These are phyloP conservation scores for Sternarchorhynchus goeldii DNA, from an alignment of 2,797 vertebrate genomes.

Conservation along the genomic window DNA sequence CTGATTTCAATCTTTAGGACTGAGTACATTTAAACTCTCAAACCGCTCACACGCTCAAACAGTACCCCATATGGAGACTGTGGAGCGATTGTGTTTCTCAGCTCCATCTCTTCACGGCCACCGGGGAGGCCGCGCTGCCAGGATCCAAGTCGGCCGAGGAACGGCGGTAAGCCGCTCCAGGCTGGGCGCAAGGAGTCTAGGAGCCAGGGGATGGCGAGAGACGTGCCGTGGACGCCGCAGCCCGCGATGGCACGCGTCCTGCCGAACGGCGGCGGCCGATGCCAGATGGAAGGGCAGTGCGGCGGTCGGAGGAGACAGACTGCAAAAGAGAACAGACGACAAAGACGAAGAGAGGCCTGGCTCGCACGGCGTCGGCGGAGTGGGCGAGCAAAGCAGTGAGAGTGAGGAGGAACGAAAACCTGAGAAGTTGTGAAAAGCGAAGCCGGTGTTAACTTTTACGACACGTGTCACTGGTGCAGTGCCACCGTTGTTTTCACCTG, in stretches of 20 bases:
- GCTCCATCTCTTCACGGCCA: constrained; percentile 12
- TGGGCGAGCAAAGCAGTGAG: not conserved
- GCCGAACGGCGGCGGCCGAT: constrained; percentile 65
- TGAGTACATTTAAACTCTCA: not conserved
- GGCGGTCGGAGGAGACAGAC: constrained; percentile 33
- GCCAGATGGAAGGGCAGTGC: constrained; percentile 71
- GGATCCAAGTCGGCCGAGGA: constrained; percentile 32
- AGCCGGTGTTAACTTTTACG: constrained; percentile 9
- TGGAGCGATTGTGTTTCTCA: not conserved
- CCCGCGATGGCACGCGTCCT: constrained; percentile 38
- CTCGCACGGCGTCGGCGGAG: not conserved
- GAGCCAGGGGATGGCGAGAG: constrained; percentile 18
- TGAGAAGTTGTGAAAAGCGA: constrained; percentile 3
- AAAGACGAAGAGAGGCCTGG: constrained; percentile 65
- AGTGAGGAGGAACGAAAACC: not conserved
- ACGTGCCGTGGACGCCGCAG: constrained; percentile 44
- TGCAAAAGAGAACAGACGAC: constrained; percentile 50
- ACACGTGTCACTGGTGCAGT: constrained; percentile 17
- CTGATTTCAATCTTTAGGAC: not conserved
- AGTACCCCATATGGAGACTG: not conserved
- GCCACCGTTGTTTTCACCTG: not conserved
- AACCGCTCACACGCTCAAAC: not conserved
- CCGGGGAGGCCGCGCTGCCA: not conserved
- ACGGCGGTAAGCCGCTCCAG: constrained; percentile 50
- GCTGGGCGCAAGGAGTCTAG: not conserved